phyloP scores from a whole-genome alignment of 2,113 vertebrate genomes.

The Pachycephala philippinensis region DNA sequence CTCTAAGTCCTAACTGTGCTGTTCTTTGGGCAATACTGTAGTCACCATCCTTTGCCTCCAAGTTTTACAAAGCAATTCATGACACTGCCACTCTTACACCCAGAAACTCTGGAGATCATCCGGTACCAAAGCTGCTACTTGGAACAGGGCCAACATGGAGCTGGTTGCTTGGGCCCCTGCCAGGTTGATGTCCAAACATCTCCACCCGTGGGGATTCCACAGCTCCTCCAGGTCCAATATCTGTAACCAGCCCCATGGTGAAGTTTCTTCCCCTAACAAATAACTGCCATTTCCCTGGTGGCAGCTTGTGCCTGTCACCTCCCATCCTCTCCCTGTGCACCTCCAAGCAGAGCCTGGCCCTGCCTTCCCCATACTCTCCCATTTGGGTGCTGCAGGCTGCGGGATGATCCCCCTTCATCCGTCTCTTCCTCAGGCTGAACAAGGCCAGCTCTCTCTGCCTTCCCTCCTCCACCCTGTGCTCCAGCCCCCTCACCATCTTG shows the following conservation, averaged over 20 bases:
- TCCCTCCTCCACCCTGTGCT: background rate
- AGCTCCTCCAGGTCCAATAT: background rate
- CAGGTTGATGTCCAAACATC: background rate
- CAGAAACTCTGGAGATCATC: background rate
- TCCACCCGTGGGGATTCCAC: background rate
- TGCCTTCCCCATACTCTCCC: background rate
- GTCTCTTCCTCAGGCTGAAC: rapidly evolving
- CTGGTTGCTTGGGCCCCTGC: too few relatives aligned
- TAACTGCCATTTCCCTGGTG: background rate
- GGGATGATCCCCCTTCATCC: rapidly evolving
- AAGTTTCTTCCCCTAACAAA: background rate
- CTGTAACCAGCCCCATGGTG: background rate
- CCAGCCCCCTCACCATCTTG: background rate
- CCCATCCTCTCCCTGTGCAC: background rate
- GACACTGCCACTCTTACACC: background rate
- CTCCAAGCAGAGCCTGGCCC: background rate
- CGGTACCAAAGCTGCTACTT: background rate
- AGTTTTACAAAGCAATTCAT: background rate
- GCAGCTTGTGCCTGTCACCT: background rate
- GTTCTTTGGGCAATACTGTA: background rate
- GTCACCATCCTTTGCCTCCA: background rate
- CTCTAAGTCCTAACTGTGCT: background rate
- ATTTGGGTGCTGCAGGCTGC: background rate
- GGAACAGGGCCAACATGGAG: background rate
- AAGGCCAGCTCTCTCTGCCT: background rate